phyloP scores from a whole-genome alignment of 1,140 invertebrate genomes.

The Drosophila kanapiae region DNA sequence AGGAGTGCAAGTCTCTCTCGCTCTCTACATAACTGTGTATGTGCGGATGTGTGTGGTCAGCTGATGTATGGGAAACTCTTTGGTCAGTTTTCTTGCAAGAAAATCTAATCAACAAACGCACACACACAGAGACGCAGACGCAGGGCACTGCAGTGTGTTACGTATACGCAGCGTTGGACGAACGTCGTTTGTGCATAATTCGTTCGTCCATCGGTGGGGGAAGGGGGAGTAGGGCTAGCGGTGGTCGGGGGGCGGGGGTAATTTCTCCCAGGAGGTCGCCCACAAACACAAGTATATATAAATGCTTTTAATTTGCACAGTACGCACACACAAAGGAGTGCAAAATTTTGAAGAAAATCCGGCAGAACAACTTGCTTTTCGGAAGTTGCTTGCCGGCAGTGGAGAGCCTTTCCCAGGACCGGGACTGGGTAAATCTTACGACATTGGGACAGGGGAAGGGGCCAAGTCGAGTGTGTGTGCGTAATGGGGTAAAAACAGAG shows the following conservation, averaged over 20 bases:
- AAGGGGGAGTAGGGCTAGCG: neutral
- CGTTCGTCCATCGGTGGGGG: slow-evolving; percentile 23
- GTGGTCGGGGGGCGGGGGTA: slow-evolving; percentile 31
- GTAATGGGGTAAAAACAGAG: slow-evolving; percentile 1
- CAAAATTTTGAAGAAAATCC: slow-evolving; percentile 80
- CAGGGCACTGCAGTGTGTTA: slow-evolving; percentile 51
- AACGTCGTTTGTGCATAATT: slow-evolving; percentile 77
- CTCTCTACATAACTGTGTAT: slow-evolving; percentile 19
- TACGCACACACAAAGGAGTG: slow-evolving; percentile 50
- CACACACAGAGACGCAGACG: slow-evolving; percentile 2
- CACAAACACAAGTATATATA: slow-evolving; percentile 53
- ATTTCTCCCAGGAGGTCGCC: slow-evolving; percentile 69
- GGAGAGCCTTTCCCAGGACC: slow-evolving; percentile 10
- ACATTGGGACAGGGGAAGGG: slow-evolving; percentile 22
- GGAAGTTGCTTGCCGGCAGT: slow-evolving; percentile 18
- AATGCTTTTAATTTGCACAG: slow-evolving; percentile 80
- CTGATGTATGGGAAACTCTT: slow-evolving; percentile 77
- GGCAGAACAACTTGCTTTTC: slow-evolving; percentile 37
- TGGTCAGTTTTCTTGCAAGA: slow-evolving; percentile 83
- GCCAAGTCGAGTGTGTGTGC: neutral
- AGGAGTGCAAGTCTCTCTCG: slow-evolving; percentile 58
- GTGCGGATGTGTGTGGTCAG: slow-evolving; percentile 50
- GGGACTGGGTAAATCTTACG: slow-evolving; percentile 66
- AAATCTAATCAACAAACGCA: slow-evolving; percentile 79
- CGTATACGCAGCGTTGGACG: slow-evolving; percentile 72